Conservation (phyloP, 2,113 vertebrate species). For the Puffinus mauretanicus region DNA sequence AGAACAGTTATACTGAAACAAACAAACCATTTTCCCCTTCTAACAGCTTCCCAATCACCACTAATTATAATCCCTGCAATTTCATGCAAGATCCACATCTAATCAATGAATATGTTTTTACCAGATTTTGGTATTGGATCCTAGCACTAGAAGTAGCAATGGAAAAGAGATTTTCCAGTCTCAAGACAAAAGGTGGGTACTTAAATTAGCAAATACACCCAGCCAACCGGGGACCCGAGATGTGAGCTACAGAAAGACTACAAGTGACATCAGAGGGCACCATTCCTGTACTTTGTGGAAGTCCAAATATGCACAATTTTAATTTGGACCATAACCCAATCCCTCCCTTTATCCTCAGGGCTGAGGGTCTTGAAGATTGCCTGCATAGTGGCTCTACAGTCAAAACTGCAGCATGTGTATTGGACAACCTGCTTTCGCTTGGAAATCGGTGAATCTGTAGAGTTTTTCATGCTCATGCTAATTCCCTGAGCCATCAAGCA, state of each 20-base stretch:
- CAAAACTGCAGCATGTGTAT: neutral
- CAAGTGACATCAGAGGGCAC: neutral
- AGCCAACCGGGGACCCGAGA: neutral
- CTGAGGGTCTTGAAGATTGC: neutral
- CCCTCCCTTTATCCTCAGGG: neutral
- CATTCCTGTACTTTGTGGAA: neutral
- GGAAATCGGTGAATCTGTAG: neutral
- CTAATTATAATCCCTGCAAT: neutral
- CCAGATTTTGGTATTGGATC: neutral
- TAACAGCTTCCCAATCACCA: neutral
- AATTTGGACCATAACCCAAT: neutral
- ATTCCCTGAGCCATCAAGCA: constrained; percentile 31
- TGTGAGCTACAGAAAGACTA: neutral
- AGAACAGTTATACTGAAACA: neutral
- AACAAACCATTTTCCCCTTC: neutral
- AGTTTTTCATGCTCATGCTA: neutral
- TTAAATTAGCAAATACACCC: neutral
- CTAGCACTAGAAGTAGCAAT: neutral
- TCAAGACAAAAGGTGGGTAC: neutral
- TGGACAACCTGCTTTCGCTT: neutral
- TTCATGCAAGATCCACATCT: neutral
- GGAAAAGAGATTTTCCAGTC: neutral
- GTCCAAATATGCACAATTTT: neutral
- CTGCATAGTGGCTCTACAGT: neutral
- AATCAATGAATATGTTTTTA: neutral